These are phyloP conservation scores for Vimba vimba DNA, from an alignment of 2,113 vertebrate species.

Conservation along the genomic window DNA sequence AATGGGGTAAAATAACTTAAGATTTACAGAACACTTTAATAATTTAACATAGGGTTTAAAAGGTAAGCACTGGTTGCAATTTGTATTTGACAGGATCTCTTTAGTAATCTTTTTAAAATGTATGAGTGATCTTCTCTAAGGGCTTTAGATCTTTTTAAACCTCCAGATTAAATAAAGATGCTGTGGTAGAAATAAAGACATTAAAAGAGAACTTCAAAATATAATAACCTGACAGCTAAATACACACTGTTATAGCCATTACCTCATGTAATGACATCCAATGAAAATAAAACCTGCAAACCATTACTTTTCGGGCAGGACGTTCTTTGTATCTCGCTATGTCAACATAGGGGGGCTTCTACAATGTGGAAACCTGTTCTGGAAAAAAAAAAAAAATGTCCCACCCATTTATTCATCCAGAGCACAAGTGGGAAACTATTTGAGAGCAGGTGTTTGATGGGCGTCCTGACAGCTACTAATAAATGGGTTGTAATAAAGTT, in stretches of 20 bases:
- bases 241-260: slow-evolving; percentile 69
- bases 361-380: slow-evolving; percentile 52
- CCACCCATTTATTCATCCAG: slow-evolving; percentile 57
- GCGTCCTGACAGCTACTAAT: slow-evolving; percentile 44
- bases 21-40: background rate
- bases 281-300: slow-evolving; percentile 74
- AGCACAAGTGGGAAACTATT: slow-evolving; percentile 47
- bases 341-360: slow-evolving; percentile 54
- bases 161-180: slow-evolving; percentile 13
- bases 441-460: slow-evolving; percentile 58
- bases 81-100: background rate
- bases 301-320: slow-evolving; percentile 68
- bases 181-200: slow-evolving; percentile 16
- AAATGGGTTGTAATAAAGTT: slow-evolving; percentile 44
- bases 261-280: slow-evolving; percentile 75
- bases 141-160: background rate
- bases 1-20: background rate
- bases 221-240: slow-evolving; percentile 69
- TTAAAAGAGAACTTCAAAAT: slow-evolving; percentile 18
- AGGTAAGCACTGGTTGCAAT: background rate
- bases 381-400: slow-evolving; percentile 55
- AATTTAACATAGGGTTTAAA: background rate
- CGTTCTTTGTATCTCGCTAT: slow-evolving; percentile 61
- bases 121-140: background rate
- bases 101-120: background rate